These are phyloP conservation scores for Galaxea fascicularis DNA, from an alignment of 92 coral and sea anemone species.

Conservation along the genomic window DNA sequence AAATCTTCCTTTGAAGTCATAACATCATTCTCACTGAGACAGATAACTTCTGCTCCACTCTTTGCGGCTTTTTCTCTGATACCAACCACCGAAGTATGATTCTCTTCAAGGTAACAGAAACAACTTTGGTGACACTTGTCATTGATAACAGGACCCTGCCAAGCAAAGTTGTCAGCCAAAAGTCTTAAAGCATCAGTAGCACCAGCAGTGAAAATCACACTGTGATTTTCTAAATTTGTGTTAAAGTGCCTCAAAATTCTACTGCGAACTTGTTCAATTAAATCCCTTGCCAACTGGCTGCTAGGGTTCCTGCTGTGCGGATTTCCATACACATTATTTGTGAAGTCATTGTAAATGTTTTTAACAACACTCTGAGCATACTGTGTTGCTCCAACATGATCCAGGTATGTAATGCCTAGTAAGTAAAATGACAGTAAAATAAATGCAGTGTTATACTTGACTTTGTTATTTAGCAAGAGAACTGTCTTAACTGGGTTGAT, in stretches of 20 bases:
- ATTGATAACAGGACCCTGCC: slow-evolving; percentile 43
- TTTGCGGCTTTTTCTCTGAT: slow-evolving; percentile 83
- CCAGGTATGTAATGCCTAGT: slow-evolving; percentile 85
- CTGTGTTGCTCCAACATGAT: slow-evolving; percentile 88
- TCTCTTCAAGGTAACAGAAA: slow-evolving; percentile 84
- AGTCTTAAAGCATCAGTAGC: slow-evolving; percentile 87
- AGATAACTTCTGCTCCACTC: slow-evolving; percentile 69
- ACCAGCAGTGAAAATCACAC: slow-evolving; percentile 90
- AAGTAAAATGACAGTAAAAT: not conserved
- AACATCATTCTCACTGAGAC: slow-evolving; percentile 72
- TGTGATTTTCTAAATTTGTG: slow-evolving; percentile 80
- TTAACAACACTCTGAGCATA: slow-evolving; percentile 86
- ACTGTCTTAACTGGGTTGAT: too few species aligned
- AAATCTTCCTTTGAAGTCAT: not conserved
- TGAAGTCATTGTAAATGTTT: slow-evolving; percentile 65
- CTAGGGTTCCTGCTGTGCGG: slow-evolving; percentile 94
- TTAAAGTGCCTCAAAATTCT: slow-evolving; percentile 83
- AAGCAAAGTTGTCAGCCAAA: slow-evolving; percentile 85
- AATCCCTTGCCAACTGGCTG: slow-evolving; percentile 80
- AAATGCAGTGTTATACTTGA: too few species aligned
- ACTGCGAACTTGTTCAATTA: slow-evolving; percentile 81
- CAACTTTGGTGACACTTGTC: slow-evolving; percentile 42
- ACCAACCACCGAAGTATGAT: slow-evolving; percentile 97
- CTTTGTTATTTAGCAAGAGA: too few species aligned
- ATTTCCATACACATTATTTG: slow-evolving; percentile 86